Evolutionary conservation across 2,797 vertebrate genomes (phyloP).

Genomic region (Alauda arvensis): DNA sequence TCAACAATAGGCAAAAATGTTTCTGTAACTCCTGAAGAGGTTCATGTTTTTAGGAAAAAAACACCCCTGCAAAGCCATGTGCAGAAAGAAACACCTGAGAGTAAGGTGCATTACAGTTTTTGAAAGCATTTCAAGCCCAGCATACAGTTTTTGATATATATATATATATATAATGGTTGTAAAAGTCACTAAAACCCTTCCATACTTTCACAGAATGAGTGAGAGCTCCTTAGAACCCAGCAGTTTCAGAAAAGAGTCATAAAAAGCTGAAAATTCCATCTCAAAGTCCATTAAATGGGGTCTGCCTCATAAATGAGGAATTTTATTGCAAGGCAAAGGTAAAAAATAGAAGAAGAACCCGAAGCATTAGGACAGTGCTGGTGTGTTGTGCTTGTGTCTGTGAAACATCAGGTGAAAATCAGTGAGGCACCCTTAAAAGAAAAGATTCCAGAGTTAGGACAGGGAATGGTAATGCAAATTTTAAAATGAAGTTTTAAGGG

Average conservation of each 20-base stretch:
- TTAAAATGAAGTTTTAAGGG: conserved; percentile 23
- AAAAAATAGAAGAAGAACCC: neutral
- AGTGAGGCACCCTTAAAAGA: neutral
- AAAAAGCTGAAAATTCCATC: neutral
- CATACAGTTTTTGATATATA: neutral
- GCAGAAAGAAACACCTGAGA: conserved; percentile 7
- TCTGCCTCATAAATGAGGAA: neutral
- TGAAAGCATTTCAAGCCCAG: neutral
- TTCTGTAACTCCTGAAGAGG: conserved; percentile 10
- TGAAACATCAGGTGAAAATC: neutral
- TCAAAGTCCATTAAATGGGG: neutral
- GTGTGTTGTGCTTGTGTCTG: neutral
- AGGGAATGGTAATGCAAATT: neutral
- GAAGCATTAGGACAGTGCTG: neutral
- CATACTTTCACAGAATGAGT: neutral
- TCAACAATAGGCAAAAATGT: neutral
- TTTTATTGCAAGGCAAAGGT: neutral
- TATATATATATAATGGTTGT: neutral
- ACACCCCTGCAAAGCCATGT: neutral
- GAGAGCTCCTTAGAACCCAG: neutral
- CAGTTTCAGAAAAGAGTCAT: neutral
- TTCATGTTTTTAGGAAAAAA: conserved; percentile 31
- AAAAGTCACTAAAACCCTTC: neutral
- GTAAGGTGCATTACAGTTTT: conserved; percentile 27
- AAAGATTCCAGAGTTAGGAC: neutral